phyloP scores from a whole-genome alignment of 2,797 vertebrate species.

The Cottoperca gobio region DNA sequence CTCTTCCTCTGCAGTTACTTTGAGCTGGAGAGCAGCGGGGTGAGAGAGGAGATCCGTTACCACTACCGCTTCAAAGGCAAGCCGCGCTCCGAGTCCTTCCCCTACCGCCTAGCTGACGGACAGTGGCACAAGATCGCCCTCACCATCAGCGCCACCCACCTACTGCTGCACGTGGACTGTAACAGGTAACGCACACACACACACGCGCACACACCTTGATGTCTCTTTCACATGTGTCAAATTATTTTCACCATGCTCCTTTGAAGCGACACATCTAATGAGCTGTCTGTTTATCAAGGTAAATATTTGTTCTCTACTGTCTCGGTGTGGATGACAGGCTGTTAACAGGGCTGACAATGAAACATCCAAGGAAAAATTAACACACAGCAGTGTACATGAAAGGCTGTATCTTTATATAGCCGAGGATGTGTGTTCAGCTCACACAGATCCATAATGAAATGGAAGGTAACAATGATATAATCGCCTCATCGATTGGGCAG shows the following conservation, averaged over 20 bases:
- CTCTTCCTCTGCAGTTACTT: conserved; percentile 88
- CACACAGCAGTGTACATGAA: not conserved
- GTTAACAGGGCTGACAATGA: conserved; percentile 42
- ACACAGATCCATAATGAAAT: conserved; percentile 56
- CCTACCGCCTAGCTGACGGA: conserved; percentile 93
- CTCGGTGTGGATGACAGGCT: conserved; percentile 51
- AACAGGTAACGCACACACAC: conserved; percentile 87
- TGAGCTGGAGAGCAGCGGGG: conserved; percentile 95
- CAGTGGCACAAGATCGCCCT: conserved; percentile 94
- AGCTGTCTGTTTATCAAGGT: conserved; percentile 56
- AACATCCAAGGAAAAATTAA: conserved; percentile 54
- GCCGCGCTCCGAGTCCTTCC: conserved; percentile 91
- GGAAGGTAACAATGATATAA: conserved; percentile 65
- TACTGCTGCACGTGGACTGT: conserved; percentile 94
- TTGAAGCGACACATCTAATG: conserved; percentile 61
- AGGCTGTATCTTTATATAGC: conserved; percentile 7
- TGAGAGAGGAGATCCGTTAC: conserved; percentile 93
- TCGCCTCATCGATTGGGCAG: conserved; percentile 54
- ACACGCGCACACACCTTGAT: not conserved
- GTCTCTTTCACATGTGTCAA: conserved; percentile 11
- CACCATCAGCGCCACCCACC: conserved; percentile 91
- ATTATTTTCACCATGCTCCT: conserved; percentile 38
- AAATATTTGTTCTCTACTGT: conserved; percentile 60
- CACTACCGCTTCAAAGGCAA: conserved; percentile 92
- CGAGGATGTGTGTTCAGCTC: conserved; percentile 9